Percentiles rank a stretch among this genome's conserved stretches.
phyloP scores from a whole-genome alignment of 2,797 vertebrate species.

The Neosalanx taihuensis region DNA sequence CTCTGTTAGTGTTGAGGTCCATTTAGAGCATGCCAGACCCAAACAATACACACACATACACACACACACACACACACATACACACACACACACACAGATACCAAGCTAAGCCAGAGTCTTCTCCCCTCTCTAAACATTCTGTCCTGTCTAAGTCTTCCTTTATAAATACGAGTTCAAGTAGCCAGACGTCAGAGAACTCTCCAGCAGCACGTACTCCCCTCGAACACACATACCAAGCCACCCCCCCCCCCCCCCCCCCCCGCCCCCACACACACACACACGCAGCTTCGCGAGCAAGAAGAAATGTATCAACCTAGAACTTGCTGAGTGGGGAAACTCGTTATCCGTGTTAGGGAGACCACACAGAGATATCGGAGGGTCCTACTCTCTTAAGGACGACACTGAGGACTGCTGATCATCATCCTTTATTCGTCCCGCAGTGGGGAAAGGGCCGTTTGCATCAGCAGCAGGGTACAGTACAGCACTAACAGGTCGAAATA shows the following conservation, averaged over 20 bases:
- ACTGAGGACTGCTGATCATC: too few species aligned
- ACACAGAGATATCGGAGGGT: not conserved
- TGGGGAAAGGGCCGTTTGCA: too few species aligned
- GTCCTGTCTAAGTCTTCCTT: not conserved
- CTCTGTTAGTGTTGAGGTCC: constrained; percentile 41
- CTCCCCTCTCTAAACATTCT: not conserved
- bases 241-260: not conserved
- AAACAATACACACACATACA: constrained; percentile 6
- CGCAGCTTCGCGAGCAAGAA: not conserved
- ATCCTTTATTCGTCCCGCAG: too few species aligned
- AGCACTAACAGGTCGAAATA: too few species aligned
- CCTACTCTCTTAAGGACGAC: not conserved
- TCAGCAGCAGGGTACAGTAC: too few species aligned
- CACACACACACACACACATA: constrained; percentile 25
- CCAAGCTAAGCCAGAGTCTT: not conserved
- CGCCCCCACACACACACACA: constrained; percentile 4
- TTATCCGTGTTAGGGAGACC: not conserved
- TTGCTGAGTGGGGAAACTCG: not conserved
- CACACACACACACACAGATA: constrained; percentile 17
- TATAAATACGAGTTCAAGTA: not conserved
- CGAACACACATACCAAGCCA: not conserved
- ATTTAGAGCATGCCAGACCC: constrained; percentile 35
- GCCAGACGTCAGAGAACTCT: not conserved
- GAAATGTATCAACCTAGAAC: not conserved
- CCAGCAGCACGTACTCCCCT: not conserved